These are phyloP conservation scores for Dendropsophus ebraccatus DNA, from an alignment of 2,113 vertebrate genomes.

Conservation along the genomic window DNA sequence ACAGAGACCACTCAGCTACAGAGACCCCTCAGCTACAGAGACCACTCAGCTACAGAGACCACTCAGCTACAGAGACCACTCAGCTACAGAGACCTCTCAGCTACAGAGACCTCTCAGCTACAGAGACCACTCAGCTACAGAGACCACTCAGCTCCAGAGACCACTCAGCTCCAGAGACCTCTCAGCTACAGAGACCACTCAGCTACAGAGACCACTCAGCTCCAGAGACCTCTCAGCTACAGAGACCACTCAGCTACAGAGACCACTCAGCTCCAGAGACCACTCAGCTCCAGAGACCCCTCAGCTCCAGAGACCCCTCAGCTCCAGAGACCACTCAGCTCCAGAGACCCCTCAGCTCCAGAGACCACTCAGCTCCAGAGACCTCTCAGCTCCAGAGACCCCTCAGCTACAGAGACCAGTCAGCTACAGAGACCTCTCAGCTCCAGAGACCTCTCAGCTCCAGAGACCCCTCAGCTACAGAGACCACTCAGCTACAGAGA, in stretches of 20 bases:
- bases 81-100: slow-evolving; percentile 79
- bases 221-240: slow-evolving; percentile 78
- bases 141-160: slow-evolving; percentile 86
- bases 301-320: slow-evolving; percentile 81
- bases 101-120: slow-evolving; percentile 79
- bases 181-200: slow-evolving; percentile 79
- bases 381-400: slow-evolving; percentile 86
- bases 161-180: slow-evolving; percentile 80
- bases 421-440: slow-evolving; percentile 79
- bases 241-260: slow-evolving; percentile 79
- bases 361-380: slow-evolving; percentile 77
- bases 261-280: slow-evolving; percentile 80
- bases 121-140: slow-evolving; percentile 79
- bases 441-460: slow-evolving; percentile 83
- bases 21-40: slow-evolving; percentile 80
- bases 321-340: slow-evolving; percentile 79
- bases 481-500: slow-evolving; percentile 80
- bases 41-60: slow-evolving; percentile 80
- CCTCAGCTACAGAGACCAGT: slow-evolving; percentile 79
- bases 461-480: slow-evolving; percentile 77
- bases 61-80: slow-evolving; percentile 79
- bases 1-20: slow-evolving; percentile 80
- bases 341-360: slow-evolving; percentile 85
- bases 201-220: slow-evolving; percentile 79
- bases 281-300: too few species aligned